These are phyloP conservation scores for Tethea ocularis DNA, from an alignment of 2,888 invertebrate species.

Conservation along the genomic window DNA sequence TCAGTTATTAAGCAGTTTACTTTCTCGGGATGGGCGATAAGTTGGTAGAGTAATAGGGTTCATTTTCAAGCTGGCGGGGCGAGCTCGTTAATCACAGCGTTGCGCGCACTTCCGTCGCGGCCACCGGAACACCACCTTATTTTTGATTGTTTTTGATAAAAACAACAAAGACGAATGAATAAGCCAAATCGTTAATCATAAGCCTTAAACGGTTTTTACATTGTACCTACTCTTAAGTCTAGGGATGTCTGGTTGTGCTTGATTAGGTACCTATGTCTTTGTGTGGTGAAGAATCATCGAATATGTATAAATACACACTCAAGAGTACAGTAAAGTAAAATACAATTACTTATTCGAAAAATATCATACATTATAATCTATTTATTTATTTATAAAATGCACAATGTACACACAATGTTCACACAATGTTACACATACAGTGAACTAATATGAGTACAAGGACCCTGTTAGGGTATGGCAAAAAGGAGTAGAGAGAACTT, in stretches of 20 bases:
- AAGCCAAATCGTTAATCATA: conserved; percentile 70
- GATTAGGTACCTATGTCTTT: not conserved
- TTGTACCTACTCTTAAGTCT: conserved; percentile 31
- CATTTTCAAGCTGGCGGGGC: conserved; percentile 70
- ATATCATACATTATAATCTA: too few relatives aligned
- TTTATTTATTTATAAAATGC: too few relatives aligned
- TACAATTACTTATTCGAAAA: too few relatives aligned
- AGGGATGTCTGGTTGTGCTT: not conserved
- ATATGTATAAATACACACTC: too few relatives aligned
- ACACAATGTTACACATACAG: too few relatives aligned
- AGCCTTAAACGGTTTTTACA: conserved; percentile 56
- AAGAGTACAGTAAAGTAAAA: too few relatives aligned
- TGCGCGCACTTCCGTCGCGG: conserved; percentile 64
- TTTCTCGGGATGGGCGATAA: conserved; percentile 58
- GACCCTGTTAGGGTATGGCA: too few relatives aligned
- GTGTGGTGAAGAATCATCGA: not conserved
- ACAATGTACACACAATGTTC: too few relatives aligned
- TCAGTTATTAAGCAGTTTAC: conserved; percentile 67
- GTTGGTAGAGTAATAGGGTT: conserved; percentile 72
- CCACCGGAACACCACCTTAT: conserved; percentile 72
- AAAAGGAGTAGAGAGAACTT: too few relatives aligned
- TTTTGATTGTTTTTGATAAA: conserved; percentile 82
- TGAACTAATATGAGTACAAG: too few relatives aligned
- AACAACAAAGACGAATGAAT: conserved; percentile 75
- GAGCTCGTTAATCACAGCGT: conserved; percentile 73